Conservation (phyloP, 2,113 vertebrate species). For the Tachycineta bicolor region DNA sequence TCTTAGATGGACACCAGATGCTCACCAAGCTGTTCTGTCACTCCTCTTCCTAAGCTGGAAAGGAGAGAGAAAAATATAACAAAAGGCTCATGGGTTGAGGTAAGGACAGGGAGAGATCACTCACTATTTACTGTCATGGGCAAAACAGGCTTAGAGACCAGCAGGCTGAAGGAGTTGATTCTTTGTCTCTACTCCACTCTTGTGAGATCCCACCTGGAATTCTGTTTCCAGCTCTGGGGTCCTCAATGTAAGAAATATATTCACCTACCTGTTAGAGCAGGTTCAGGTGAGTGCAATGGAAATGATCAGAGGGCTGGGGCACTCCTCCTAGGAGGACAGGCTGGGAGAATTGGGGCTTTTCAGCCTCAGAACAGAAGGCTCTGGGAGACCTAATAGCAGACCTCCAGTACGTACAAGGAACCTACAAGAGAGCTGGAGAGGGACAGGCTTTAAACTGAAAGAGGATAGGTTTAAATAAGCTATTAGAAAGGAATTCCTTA, state of each 20-base stretch:
- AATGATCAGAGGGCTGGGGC: background rate
- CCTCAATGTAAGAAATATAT: background rate
- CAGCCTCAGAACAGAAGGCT: background rate
- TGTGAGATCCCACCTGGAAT: background rate
- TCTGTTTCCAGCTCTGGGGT: background rate
- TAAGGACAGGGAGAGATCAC: background rate
- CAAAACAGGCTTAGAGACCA: background rate
- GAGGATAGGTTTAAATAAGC: background rate
- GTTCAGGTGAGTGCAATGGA: background rate
- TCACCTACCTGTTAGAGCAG: no score
- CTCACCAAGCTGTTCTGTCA: background rate
- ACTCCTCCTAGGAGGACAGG: background rate
- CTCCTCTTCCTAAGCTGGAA: background rate
- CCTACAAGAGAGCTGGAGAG: background rate
- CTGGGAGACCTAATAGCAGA: background rate
- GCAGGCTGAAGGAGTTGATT: background rate
- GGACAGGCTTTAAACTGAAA: background rate
- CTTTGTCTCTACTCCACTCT: background rate
- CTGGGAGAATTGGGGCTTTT: background rate
- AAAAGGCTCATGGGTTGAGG: fast-evolving
- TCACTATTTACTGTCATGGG: background rate
- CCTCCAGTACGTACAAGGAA: background rate
- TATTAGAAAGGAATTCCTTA: background rate
- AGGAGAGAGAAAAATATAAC: background rate
- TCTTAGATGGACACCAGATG: background rate